Base-by-base conservation (phyloP, 2,113 vertebrate species). In the Myxocyprinus asiaticus region DNA sequence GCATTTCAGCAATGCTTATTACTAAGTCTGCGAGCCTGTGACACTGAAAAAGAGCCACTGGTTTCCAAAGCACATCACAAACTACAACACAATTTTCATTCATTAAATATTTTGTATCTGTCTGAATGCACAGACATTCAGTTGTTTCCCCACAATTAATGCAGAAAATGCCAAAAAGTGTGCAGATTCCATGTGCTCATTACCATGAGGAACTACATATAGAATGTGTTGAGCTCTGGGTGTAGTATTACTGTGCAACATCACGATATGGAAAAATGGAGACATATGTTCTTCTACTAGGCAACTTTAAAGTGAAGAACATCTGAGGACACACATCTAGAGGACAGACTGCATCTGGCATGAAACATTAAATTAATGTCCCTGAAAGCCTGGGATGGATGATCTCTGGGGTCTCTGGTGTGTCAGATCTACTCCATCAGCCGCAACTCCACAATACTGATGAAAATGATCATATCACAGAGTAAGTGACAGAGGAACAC, bases 281-380 rank as follows among this genome's bases (percentile, higher is more conserved):
- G 10, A 12, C n/a, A n/a, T 17, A 7, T 50, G 14, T 62, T 33
- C 61, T 33, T 33, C 42, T 43, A 12, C 12, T 6, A 42, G 33
- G 15, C 9, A 22, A 61, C 56, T 65, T 72, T 55, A 71, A 76
- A 51, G 44, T 22, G 22, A 51, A 14, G 59, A 4, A 44, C 3
- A 61, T 77, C 47, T 15, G 15, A 68, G 66, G 61, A 69, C 45
- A 15, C 47, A 33, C 8, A 68, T 59, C 33, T 55, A 72, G n/a
- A 68, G 74, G 55, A 15, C 73, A 73, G 51, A 55, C 4, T 22
- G 22, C 33, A 67, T 58, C 7, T 11, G 48, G n/a, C 48, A 66
- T 65, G 55, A 51, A 33, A 69, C n/a, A 17, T 47, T 55, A 63
- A 53, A 62, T n/a, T 11, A 82, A 71, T 66, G 59, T 43, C 43